phyloP scores from a whole-genome alignment of 2,113 vertebrate species.

The Holacanthus passer region DNA sequence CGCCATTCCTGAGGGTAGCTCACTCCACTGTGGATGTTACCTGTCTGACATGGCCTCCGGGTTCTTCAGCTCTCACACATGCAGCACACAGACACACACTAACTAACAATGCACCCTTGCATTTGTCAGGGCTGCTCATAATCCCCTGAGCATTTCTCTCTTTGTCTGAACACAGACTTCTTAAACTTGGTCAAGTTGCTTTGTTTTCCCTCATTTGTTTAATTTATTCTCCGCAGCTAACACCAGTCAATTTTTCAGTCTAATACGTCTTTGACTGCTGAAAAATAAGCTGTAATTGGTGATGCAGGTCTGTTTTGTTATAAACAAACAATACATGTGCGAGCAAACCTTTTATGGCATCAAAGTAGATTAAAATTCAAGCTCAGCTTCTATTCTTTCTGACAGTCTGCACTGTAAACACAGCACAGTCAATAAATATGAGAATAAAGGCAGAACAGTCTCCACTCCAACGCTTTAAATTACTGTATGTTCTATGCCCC shows the following conservation, averaged over 20 bases:
- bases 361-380: slow-evolving; percentile 24
- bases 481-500: slow-evolving; percentile 26
- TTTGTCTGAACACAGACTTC: slow-evolving; percentile 4
- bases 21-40: slow-evolving; percentile 35
- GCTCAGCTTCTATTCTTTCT: slow-evolving; percentile 4
- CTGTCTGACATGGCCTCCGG: background rate
- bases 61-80: background rate
- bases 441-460: slow-evolving; percentile 35
- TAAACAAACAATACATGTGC: slow-evolving; percentile 2
- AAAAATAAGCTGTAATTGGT: slow-evolving; percentile 9
- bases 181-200: slow-evolving; percentile 1
- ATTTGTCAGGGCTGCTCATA: background rate
- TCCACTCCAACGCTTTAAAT: slow-evolving; percentile 26
- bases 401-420: slow-evolving; percentile 39
- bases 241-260: background rate
- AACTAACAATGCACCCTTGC: background rate
- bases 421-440: slow-evolving; percentile 48
- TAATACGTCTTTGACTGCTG: slow-evolving; percentile 9
- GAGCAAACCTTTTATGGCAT: slow-evolving; percentile 36
- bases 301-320: slow-evolving; percentile 31
- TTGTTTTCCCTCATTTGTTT: slow-evolving; percentile 5
- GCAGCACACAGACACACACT: background rate
- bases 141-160: background rate
- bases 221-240: slow-evolving; percentile 18
- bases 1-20: slow-evolving; percentile 40